These are phyloP conservation scores for Drosophila parvula DNA, from an alignment of 1,140 invertebrate genomes.

Conservation along the genomic window DNA sequence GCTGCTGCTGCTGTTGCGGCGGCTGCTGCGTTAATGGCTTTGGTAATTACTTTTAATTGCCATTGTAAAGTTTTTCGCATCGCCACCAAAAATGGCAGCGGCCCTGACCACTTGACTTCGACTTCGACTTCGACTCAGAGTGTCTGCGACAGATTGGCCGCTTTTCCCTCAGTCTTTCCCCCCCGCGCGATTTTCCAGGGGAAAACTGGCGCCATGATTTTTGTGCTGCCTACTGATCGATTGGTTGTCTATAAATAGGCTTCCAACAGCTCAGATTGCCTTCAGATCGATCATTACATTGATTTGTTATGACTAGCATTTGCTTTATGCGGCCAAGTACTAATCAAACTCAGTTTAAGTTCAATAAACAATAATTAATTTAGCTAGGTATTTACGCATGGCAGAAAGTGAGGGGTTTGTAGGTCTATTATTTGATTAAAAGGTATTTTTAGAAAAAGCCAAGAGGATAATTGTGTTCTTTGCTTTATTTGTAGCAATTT, in stretches of 20 bases:
- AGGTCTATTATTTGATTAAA: background rate
- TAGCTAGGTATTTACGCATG: constrained; percentile 11
- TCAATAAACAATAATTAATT: constrained; percentile 48
- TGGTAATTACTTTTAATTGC: constrained; percentile 82
- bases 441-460: background rate
- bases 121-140: background rate
- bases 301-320: constrained; percentile 26
- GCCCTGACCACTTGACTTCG: constrained; percentile 65
- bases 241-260: constrained; percentile 53
- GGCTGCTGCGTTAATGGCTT: constrained; percentile 72
- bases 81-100: constrained; percentile 73
- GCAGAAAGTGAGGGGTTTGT: background rate
- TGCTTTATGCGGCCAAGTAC: constrained; percentile 11
- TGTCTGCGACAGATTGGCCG: constrained; percentile 41
- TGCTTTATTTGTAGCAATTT: too few relatives aligned
- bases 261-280: constrained; percentile 22
- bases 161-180: background rate
- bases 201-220: constrained; percentile 53
- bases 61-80: constrained; percentile 80
- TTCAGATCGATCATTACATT: constrained; percentile 29
- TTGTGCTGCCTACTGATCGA: constrained; percentile 23
- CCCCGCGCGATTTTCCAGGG: background rate
- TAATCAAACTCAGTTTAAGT: constrained; percentile 36
- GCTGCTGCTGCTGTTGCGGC: constrained; percentile 16
- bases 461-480: too few relatives aligned